These are phyloP conservation scores for Iphiclides podalirius DNA, from an alignment of 2,888 invertebrate genomes.

Conservation along the genomic window DNA sequence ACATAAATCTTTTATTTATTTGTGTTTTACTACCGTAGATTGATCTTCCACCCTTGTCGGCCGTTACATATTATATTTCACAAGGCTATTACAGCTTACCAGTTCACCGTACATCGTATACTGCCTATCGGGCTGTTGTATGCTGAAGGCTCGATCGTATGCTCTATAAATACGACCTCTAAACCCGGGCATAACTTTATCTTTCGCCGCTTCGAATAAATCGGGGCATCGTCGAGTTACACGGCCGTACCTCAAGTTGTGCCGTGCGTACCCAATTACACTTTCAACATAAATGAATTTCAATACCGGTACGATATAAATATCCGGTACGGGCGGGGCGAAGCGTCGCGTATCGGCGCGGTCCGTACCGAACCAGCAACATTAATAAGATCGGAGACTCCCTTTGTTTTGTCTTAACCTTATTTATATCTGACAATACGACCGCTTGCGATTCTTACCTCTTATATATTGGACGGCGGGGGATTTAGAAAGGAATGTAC, in stretches of 20 bases:
- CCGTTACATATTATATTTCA: too few relatives aligned
- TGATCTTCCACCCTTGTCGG: too few relatives aligned
- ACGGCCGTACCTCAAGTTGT: neutral
- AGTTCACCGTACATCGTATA: too few relatives aligned
- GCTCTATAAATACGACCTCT: too few relatives aligned
- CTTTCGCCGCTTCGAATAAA: neutral
- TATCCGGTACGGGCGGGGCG: neutral
- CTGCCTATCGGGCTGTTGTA: too few relatives aligned
- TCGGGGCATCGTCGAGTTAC: neutral
- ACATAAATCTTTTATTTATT: too few relatives aligned
- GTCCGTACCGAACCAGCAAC: constrained; percentile 42
- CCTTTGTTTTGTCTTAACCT: constrained; percentile 59
- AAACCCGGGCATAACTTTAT: too few relatives aligned
- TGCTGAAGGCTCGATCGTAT: too few relatives aligned
- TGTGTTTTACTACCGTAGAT: too few relatives aligned
- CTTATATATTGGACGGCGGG: constrained; percentile 40
- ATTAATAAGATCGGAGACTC: constrained; percentile 51
- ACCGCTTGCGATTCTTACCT: constrained; percentile 36
- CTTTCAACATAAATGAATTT: constrained; percentile 19
- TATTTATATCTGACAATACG: constrained; percentile 53
- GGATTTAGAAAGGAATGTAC: constrained; percentile 33
- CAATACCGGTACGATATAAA: constrained; percentile 6
- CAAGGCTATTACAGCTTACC: too few relatives aligned
- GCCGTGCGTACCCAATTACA: constrained; percentile 11
- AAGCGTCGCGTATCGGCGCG: constrained; percentile 21